A percentile compares a stretch with the other conserved stretches of the same genome.
phyloP scores from a whole-genome alignment of 2,888 invertebrate species.

The Timema podura region DNA sequence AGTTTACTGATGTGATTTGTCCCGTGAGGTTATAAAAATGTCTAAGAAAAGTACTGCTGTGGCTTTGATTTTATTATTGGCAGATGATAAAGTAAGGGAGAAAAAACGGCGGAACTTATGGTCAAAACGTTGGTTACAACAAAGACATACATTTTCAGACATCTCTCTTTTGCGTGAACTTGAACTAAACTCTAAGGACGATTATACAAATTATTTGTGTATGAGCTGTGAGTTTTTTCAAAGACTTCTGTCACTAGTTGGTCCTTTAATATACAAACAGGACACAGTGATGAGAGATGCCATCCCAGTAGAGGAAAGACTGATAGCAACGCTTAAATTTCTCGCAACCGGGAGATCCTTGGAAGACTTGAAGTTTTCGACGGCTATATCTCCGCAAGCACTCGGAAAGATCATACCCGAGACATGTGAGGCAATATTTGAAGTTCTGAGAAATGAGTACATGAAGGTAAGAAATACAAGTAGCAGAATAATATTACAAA shows the following conservation, averaged over 20 bases:
- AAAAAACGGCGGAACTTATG: neutral
- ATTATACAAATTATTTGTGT: neutral
- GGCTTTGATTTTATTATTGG: neutral
- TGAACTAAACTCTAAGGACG: neutral
- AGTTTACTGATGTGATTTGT: neutral
- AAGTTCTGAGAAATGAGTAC: no score
- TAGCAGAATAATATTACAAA: neutral
- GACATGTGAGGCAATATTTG: neutral
- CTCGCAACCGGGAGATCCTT: neutral
- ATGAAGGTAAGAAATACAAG: no score
- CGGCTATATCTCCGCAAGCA: neutral
- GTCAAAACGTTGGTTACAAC: neutral
- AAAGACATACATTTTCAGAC: neutral
- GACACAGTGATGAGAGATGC: neutral
- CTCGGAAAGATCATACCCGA: slow-evolving; percentile 6
- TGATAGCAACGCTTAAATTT: neutral
- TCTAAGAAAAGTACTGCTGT: neutral
- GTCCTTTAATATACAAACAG: neutral
- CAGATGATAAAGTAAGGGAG: neutral
- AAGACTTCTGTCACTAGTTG: neutral
- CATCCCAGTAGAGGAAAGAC: neutral
- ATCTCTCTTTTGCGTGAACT: neutral
- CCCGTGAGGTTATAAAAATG: neutral
- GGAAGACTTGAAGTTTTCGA: neutral
- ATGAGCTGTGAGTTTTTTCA: neutral